A percentile compares a stretch with the other conserved stretches of the same genome.
Evolutionary conservation across 2,888 invertebrate species (phyloP).

Genomic region (Chrysolina oricalcia): DNA sequence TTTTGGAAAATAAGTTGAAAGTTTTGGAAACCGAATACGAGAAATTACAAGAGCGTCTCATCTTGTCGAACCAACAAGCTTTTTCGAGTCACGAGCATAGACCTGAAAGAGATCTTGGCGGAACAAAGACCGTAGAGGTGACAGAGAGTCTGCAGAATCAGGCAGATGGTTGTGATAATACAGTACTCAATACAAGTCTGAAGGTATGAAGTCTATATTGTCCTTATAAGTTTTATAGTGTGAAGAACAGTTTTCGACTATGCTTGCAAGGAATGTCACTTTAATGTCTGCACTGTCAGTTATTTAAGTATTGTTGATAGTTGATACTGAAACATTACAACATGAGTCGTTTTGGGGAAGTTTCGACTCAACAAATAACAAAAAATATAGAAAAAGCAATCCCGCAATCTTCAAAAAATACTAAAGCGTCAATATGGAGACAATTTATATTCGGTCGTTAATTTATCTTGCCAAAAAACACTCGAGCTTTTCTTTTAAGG

Average conservation of each 20-base stretch:
- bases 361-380: too few relatives aligned
- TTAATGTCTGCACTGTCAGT: too few relatives aligned
- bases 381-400: too few relatives aligned
- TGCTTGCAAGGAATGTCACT: too few relatives aligned
- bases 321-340: too few relatives aligned
- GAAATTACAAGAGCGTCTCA: constrained; percentile 61
- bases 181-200: constrained; percentile 1
- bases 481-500: too few relatives aligned
- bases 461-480: too few relatives aligned
- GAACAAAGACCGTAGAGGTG: not conserved
- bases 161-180: not conserved
- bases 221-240: not conserved
- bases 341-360: too few relatives aligned
- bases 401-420: too few relatives aligned
- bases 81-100: constrained; percentile 47
- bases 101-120: constrained; percentile 58
- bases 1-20: constrained; percentile 62
- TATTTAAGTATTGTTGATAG: too few relatives aligned
- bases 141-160: not conserved
- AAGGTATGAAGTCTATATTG: not conserved
- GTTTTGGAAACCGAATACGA: constrained; percentile 62
- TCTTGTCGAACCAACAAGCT: constrained; percentile 46
- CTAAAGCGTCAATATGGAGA: too few relatives aligned
- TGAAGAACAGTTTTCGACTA: not conserved
- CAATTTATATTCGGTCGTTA: too few relatives aligned